Base-by-base conservation (phyloP, 2,888 invertebrate species). In the Muschampia plurimacula region DNA sequence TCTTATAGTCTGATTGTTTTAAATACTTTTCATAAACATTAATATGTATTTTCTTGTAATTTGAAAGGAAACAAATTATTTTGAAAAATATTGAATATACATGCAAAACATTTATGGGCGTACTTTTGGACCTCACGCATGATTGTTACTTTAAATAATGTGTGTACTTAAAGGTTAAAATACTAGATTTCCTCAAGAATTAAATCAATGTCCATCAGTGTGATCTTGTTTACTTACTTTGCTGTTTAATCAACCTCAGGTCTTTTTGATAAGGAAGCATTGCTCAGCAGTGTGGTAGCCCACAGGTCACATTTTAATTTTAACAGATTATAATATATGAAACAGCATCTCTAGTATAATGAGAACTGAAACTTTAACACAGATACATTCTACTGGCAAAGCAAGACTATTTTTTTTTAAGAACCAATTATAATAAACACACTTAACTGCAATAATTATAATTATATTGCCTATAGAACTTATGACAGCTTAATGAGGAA, bases 381-480 rank as follows among this genome's bases (percentile, higher is more conserved):
- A 39, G 49, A 44, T 10, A 70, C 28, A 62, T 63, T 32, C 64
- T 65, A 62, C 55, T 44, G 57, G 32, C 46, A 49, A 63, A 62
- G 62, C 7, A 55, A 32, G 28, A 46, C 39, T 71, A 63, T 12
- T 32, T 52, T 32, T 22, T 62, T 12, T 8, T 55, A 15, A 55
- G 13, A 49, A 28, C 13, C 12, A 44, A 70, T 70, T 59, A 67
- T 62, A 62, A 41, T 15, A 22, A 63, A 44, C 41, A 41, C 41
- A 49, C 60, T 52, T 62, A 66, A 36, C 59, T 39, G 39, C n/a
- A 15, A 62, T 63, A 55, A 67, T 67, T 63, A 67, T 67, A 63
- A 67, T 67, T 67, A 67, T 67, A 72, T 67, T 72, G 28, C 62
- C 67, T 46, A 72, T 72, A 67, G 32, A 67, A 67, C 15, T 55